Conservation (phyloP, 2,113 vertebrate genomes). For the Python bivittatus region DNA sequence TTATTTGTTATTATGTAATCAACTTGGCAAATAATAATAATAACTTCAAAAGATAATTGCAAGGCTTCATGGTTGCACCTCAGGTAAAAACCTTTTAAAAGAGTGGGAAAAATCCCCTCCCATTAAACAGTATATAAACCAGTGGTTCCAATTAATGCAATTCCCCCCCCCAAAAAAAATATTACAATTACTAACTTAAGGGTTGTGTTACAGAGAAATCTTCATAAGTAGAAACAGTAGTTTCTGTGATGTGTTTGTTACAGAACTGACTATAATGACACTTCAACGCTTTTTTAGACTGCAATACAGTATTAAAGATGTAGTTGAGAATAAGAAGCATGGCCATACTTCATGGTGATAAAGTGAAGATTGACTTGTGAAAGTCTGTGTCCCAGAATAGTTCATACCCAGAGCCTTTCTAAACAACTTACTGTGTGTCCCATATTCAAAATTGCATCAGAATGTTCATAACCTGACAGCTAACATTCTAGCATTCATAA, state of each 20-base stretch:
- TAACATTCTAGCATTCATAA: not conserved
- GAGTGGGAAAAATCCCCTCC: not conserved
- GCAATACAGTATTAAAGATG: not conserved
- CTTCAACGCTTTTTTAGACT: not conserved
- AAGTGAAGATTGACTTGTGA: not conserved
- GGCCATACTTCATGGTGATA: not conserved
- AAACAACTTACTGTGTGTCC: not conserved
- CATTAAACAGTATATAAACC: not conserved
- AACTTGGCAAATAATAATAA: not conserved
- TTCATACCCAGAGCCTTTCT: not conserved
- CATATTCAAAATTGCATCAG: not conserved
- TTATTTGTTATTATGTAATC: conserved; percentile 45
- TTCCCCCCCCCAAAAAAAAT: not conserved
- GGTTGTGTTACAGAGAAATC: not conserved
- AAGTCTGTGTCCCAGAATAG: not conserved
- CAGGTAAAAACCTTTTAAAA: conserved; percentile 6
- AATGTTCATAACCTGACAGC: not conserved
- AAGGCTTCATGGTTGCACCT: conserved; percentile 3
- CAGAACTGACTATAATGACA: not conserved
- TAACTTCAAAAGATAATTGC: not conserved
- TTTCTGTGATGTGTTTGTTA: not conserved
- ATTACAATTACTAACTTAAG: not conserved
- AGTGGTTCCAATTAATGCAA: not conserved
- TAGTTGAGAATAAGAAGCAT: not conserved
- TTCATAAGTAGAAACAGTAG: not conserved